These are phyloP conservation scores for Tortricodes alternella DNA, from an alignment of 2,888 invertebrate species.

Conservation along the genomic window DNA sequence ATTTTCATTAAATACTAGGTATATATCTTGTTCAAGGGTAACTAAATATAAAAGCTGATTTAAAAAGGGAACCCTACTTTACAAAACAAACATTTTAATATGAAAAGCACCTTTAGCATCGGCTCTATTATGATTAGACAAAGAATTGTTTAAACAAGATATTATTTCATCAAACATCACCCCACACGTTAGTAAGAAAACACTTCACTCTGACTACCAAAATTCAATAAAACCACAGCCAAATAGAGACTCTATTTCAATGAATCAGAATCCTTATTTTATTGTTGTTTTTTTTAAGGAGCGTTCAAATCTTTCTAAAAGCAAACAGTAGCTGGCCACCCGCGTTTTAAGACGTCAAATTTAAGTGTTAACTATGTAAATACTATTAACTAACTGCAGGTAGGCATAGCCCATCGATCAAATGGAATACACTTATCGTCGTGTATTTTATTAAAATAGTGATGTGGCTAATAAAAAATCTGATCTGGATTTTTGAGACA, in stretches of 20 bases:
- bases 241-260: background rate
- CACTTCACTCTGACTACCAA: conserved; percentile 24
- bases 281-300: conserved; percentile 47
- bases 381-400: conserved; percentile 66
- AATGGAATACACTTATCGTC: conserved; percentile 31
- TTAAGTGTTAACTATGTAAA: conserved; percentile 70
- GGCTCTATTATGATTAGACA: conserved; percentile 42
- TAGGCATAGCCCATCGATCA: conserved; percentile 67
- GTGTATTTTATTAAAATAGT: conserved; percentile 48
- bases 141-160: conserved; percentile 53
- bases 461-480: conserved; percentile 1
- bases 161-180: conserved; percentile 56
- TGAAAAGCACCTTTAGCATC: conserved; percentile 22
- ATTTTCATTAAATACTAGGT: too few species aligned
- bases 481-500: background rate
- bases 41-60: too few species aligned
- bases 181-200: conserved; percentile 44
- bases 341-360: conserved; percentile 63
- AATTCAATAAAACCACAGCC: background rate
- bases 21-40: too few species aligned
- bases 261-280: background rate
- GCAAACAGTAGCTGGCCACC: conserved; percentile 79
- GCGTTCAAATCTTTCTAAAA: conserved; percentile 60
- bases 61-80: conserved; percentile 7
- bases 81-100: conserved; percentile 29